A percentile compares a stretch with the other conserved stretches of the same genome.
Evolutionary conservation across 30 jellyfish, hydroid and myxozoan genomes (phyloP).

Genomic region (Aurelia aurita complex sp. Pacific): DNA sequence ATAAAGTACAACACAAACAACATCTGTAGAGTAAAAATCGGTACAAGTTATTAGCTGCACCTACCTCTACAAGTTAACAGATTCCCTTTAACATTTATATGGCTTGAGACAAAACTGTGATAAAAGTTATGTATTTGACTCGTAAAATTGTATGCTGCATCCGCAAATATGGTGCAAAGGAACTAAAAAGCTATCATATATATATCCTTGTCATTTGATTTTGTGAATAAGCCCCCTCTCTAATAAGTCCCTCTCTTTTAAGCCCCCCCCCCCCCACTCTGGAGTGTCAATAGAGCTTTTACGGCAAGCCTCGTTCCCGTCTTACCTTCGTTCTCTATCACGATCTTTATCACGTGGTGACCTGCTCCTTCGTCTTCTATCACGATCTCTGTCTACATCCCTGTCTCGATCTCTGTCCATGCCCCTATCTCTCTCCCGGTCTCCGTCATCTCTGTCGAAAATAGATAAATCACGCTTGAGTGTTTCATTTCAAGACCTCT

Average conservation of each 20-base stretch:
- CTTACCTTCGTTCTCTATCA: conserved; percentile 55
- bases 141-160: too few species aligned
- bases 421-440: conserved; percentile 58
- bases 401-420: conserved; percentile 72
- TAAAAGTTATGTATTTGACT: too few species aligned
- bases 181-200: too few species aligned
- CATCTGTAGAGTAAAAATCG: background rate
- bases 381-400: conserved; percentile 23
- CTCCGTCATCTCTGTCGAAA: conserved; percentile 33
- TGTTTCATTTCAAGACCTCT: too few species aligned
- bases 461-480: background rate
- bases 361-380: conserved; percentile 60
- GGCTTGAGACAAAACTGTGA: too few species aligned
- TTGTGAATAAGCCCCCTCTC: too few species aligned
- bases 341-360: conserved; percentile 73
- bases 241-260: too few species aligned
- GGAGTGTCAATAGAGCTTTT: too few species aligned
- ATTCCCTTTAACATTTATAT: too few species aligned
- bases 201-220: too few species aligned
- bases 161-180: too few species aligned
- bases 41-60: background rate
- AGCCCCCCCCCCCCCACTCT: too few species aligned
- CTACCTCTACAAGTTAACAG: background rate
- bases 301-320: background rate
- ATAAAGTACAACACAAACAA: background rate